A percentile compares a stretch with the other conserved stretches of the same genome.
Conservation (phyloP, 2,888 invertebrate species). For the Tanypteryx hageni region DNA sequence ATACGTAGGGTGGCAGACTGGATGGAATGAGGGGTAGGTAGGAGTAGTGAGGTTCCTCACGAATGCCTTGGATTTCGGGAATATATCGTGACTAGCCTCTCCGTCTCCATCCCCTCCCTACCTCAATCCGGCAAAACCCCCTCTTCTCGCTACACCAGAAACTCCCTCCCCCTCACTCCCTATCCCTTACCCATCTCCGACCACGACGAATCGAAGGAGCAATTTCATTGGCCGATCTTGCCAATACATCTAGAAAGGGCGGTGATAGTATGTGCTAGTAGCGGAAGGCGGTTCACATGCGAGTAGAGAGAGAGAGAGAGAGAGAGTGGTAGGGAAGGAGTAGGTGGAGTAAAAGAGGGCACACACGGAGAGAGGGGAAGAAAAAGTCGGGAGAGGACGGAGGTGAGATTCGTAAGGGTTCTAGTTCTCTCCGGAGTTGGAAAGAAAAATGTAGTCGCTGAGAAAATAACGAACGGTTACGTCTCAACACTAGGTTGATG, state of each 20-base stretch:
- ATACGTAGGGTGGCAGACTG: no score
- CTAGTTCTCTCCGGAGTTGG: no score
- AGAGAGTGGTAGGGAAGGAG: neutral
- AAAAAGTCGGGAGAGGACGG: no score
- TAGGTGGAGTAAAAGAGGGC: neutral
- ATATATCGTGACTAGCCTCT: conserved; percentile 2
- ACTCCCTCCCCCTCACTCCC: neutral
- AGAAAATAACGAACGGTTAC: conserved; percentile 8
- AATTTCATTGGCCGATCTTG: conserved; percentile 20
- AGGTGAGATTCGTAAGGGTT: no score
- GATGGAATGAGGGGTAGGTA: no score
- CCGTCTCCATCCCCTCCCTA: neutral
- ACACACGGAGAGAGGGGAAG: neutral
- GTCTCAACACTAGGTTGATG: neutral
- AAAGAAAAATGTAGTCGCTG: no score
- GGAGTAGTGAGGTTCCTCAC: neutral
- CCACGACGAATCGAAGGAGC: conserved; percentile 11
- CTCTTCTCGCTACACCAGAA: neutral
- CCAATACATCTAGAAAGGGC: conserved; percentile 19
- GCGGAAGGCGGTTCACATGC: conserved; percentile 28
- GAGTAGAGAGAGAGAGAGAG: neutral
- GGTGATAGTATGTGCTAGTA: conserved; percentile 32
- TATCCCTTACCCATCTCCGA: neutral
- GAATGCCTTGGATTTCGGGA: neutral
- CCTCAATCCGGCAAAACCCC: no score